Evolutionary conservation across 30 jellyfish, hydroid and myxozoan genomes (phyloP), one percentile per base, ranked within the genome.

Genomic region (Hydractinia echinata): DNA sequence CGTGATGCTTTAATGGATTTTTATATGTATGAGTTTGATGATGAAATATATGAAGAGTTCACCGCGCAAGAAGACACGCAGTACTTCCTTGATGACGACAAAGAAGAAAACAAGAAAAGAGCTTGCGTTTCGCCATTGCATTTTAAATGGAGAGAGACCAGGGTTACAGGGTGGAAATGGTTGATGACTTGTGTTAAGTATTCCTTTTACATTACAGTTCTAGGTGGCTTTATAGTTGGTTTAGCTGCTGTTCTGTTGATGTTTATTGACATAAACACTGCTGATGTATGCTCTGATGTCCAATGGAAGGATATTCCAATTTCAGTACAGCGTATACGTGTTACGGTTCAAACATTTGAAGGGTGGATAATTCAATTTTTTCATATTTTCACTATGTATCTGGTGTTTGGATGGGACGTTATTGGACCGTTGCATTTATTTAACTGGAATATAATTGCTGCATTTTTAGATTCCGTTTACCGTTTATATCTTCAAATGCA

Each of bases 191-290:
- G 81, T 20, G 30, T 71, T 71, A 30, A 6, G 50, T 10, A 71
- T n/a, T n/a, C 81, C 8, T 71, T 71, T 71, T 71, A 71, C n/a
- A 71, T 71, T 30, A 14, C 51, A 3, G 81, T 71, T 8, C 52
- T 71, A 1, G 10, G 81, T 71, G n/a, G 81, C 3, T 8, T 19
- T 8, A 19, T 13, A 14, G 52, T 71, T 9, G 81, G 60, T 11
- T 9, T 50, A 7, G 14, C 50, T 14, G 30, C 81, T 8, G 66
- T 71, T 6, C 13, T 30, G 9, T 4, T 71, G 7, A 71, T 71
- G 81, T 71, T 71, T 19, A 50, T 71, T 15, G 67, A 71, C n/a
- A 71, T 71, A 19, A 71, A 71, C 50, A 71, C 81, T 71, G 81
- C 66, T 8, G 81, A 71, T 19, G 81, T 50, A n/a, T 71, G 81